Base-by-base conservation (phyloP, 1,140 invertebrate genomes). In the Tribolium castaneum region DNA sequence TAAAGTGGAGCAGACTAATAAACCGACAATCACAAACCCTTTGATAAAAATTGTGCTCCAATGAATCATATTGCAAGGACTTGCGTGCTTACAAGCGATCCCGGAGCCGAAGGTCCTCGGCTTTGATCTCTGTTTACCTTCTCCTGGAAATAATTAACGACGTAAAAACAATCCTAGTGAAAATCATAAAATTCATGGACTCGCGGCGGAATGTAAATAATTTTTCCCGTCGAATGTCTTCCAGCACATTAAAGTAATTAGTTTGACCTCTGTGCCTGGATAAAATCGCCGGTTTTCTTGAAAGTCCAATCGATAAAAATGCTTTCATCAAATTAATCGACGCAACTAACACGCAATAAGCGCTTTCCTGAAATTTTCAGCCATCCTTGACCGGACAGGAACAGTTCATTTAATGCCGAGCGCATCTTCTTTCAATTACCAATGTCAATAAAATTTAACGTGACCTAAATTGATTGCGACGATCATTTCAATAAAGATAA, bases 271-370 rank as follows among this genome's bases (percentile, higher is more conserved):
- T 66, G 10, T 35, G 59, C 54, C 25, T 35, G 30, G 25, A 35
- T n/a, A 59, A 35, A 22, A 66, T 35, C 56, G 56, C 22, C 30
- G 56, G 25, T 66, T 66, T 59, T 66, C 59, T 35, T 66, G 59
- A 66, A 66, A 66, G 30, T 66, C n/a, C 14, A 35, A 66, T 66
- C 59, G 59, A 66, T 66, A 66, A 66, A 66, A 66, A 35, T 14
- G 12, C 59, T 66, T 66, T 66, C 54, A 35, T 34, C 34, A 34
- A 66, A 66, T 66, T 66, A 66, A 35, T 59, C 54, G 54, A 14
- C 22, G 59, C 59, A n/a, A 7, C 10, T 59, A 59, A 59, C 54
- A 30, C 54, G 54, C 22, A 59, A 30, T 22, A 25, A 7, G 19
- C 54, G 16, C 22, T 30, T n/a, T 22, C n/a, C 10, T 7, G 6